Evolutionary conservation across 2,888 invertebrate species (phyloP), one percentile per base, ranked within the genome.

Genomic region (Empis stercorea): DNA sequence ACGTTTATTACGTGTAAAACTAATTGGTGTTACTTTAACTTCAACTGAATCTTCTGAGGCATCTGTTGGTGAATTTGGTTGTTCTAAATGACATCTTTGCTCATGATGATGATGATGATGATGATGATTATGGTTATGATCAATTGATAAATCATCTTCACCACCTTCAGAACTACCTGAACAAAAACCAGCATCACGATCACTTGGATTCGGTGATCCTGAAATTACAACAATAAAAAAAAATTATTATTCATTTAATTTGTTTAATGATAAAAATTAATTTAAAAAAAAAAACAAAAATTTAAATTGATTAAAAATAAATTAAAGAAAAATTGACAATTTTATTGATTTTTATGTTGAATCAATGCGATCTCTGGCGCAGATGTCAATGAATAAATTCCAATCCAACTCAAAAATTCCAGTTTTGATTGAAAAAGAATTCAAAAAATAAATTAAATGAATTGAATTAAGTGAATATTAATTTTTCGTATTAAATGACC

Each of bases 101-200:
- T 38, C 17, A 38, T 17, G 38, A 17, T 17, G 17, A 17, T 38
- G 38, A 38, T 38, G 17, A 17, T 16, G 10, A 17, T 38, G 16
- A 17, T 37, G 37, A 37, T 37, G 37, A 37, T n/a, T n/a, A 51
- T 57, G 55, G 17, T 38, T 38, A 50, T 69, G 67, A 49, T 71
- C 72, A 46, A 67, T 59, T 44, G 77, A 78, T 51, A 81, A 78
- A 58, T 84, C 84, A 55, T 83, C n/a, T n/a, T n/a, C 84, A 1
- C 78, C 82, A 46, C 62, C 64, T 48, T 68, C 69, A 3, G 70
- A 70, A 48, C 70, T 67, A 3, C 81, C 82, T 1, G 82, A 83
- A 53, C 81, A 83, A 65, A 84, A 83, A 43, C 81, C 84, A 5
- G 82, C 81, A 61, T 84, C 84, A 46, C 68, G 65, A 56, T 69